Percentiles rank a stretch among this genome's conserved stretches.
These are phyloP conservation scores for Cinclus mexicanus DNA, from an alignment of 2,113 vertebrate species.

Conservation along the genomic window DNA sequence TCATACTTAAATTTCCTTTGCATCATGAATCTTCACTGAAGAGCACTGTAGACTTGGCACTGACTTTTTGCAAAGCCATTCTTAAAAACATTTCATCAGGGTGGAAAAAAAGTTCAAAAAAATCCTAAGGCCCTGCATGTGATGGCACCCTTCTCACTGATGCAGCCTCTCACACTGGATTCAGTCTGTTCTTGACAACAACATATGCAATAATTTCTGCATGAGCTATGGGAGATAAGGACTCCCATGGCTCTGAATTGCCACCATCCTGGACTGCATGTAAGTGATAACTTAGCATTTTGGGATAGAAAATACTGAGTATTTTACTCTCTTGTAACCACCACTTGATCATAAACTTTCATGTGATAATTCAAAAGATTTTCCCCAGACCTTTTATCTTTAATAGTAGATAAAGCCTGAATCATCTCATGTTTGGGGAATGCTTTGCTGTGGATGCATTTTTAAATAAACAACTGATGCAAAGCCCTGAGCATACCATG, in stretches of 20 bases:
- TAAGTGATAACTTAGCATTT: conserved; percentile 31
- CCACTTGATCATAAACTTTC: conserved; percentile 23
- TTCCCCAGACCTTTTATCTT: neutral
- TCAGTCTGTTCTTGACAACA: neutral
- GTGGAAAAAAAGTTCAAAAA: neutral
- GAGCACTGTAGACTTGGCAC: neutral
- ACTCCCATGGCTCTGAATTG: neutral
- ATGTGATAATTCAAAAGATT: neutral
- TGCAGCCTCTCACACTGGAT: neutral
- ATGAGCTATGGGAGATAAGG: conserved; percentile 47
- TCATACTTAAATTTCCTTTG: neutral
- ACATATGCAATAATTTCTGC: neutral
- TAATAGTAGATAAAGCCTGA: neutral
- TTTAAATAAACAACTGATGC: neutral
- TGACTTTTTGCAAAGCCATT: neutral
- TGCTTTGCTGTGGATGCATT: neutral
- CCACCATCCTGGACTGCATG: neutral
- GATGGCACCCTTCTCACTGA: neutral
- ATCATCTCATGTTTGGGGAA: neutral
- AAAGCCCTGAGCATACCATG: neutral
- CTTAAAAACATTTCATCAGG: neutral
- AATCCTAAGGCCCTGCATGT: neutral
- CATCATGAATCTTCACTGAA: neutral
- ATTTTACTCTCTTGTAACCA: conserved; percentile 1
- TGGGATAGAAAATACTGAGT: neutral